Conservation (phyloP, 2,888 invertebrate genomes). For the Drosophila tripunctata region DNA sequence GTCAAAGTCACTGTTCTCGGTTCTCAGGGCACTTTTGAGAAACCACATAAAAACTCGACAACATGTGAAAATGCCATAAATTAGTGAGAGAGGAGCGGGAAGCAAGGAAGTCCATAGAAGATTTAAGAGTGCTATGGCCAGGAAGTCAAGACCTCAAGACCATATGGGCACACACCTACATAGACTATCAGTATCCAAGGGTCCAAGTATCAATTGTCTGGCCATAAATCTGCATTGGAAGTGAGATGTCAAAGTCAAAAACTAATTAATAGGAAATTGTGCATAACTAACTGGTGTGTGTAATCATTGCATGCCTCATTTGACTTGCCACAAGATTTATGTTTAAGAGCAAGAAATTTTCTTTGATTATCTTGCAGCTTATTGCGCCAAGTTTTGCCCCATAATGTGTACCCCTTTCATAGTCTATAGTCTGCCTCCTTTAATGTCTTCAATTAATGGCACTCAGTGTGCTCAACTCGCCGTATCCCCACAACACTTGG, state of each 20-base stretch:
- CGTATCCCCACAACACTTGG: slow-evolving; percentile 39
- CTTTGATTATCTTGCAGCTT: not conserved
- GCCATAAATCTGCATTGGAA: slow-evolving; percentile 64
- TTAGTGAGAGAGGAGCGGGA: slow-evolving; percentile 44
- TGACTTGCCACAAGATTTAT: slow-evolving; percentile 50
- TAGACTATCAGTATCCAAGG: not conserved
- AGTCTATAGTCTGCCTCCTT: slow-evolving; percentile 16
- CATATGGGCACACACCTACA: slow-evolving; percentile 73
- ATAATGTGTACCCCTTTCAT: slow-evolving; percentile 13
- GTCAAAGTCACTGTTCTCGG: slow-evolving; percentile 4
- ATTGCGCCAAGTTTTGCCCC: slow-evolving; percentile 29
- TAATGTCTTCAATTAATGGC: slow-evolving; percentile 50
- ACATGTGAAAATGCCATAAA: slow-evolving; percentile 81
- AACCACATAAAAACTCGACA: slow-evolving; percentile 81
- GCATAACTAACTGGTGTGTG: slow-evolving; percentile 66
- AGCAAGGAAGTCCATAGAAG: slow-evolving; percentile 54
- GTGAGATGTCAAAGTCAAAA: slow-evolving; percentile 46
- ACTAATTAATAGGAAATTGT: slow-evolving; percentile 70
- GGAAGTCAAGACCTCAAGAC: slow-evolving; percentile 57
- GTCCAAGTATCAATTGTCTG: slow-evolving; percentile 64
- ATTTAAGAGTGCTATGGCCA: slow-evolving; percentile 65
- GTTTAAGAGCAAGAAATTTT: not conserved
- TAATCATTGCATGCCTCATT: slow-evolving; percentile 60
- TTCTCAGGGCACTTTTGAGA: slow-evolving; percentile 59
- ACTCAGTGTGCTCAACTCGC: slow-evolving; percentile 7